Evolutionary conservation across 2,888 invertebrate genomes (phyloP).

Genomic region (Chrysolina oricalcia): DNA sequence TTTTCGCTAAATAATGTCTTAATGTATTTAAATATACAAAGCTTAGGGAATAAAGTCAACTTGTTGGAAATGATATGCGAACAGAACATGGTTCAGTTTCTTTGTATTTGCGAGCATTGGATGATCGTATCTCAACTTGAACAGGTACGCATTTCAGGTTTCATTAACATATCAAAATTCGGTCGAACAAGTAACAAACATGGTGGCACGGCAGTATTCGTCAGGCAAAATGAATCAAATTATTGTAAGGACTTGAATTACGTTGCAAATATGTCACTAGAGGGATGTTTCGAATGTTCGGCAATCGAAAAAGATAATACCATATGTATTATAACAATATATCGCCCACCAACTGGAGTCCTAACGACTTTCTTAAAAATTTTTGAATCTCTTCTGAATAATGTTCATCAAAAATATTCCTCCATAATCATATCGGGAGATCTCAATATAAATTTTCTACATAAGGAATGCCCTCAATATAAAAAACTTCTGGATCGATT

Average conservation of each 20-base stretch:
- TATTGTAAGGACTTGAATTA: background rate
- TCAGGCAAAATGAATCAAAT: background rate
- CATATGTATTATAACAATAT: background rate
- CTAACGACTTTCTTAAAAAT: background rate
- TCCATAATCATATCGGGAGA: no score
- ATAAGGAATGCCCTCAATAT: no score
- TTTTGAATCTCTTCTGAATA: background rate
- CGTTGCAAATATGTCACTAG: background rate
- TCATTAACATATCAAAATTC: background rate
- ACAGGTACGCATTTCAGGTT: background rate
- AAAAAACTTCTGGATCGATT: no score
- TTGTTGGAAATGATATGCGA: background rate
- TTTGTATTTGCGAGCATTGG: background rate
- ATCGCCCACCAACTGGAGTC: background rate
- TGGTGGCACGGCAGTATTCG: background rate
- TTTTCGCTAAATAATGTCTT: no score
- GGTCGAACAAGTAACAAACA: background rate
- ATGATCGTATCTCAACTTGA: background rate
- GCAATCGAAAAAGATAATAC: no score
- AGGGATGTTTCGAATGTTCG: background rate
- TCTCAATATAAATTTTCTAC: no score
- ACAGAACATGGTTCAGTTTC: background rate
- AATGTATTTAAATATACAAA: background rate
- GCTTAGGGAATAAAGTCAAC: conserved; percentile 3
- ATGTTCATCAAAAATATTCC: background rate